phyloP scores from a whole-genome alignment of 2,797 vertebrate species.

The Bradypus variegatus region DNA sequence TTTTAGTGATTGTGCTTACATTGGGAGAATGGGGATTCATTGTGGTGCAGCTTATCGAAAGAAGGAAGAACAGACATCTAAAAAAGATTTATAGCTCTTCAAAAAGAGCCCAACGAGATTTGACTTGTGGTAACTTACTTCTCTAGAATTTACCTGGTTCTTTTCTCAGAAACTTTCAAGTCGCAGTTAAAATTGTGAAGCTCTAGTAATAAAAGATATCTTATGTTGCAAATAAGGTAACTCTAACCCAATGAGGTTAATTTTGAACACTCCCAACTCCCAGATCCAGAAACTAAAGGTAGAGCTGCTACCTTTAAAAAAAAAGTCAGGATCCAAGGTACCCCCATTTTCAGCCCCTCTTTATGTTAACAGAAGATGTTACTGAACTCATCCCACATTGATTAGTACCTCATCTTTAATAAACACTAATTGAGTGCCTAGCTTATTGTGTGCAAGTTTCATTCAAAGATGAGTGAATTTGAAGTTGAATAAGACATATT shows the following conservation, averaged over 20 bases:
- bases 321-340: background rate
- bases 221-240: background rate
- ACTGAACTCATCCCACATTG: background rate
- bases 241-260: background rate
- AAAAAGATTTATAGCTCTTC: background rate
- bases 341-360: background rate
- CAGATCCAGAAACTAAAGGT: background rate
- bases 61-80: background rate
- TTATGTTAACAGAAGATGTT: background rate
- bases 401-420: slow-evolving; percentile 17
- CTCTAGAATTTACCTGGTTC: background rate
- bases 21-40: background rate
- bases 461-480: background rate
- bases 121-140: background rate
- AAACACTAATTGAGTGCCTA: slow-evolving; percentile 3
- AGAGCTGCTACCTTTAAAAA: too few species aligned
- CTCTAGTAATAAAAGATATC: background rate
- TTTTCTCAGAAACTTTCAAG: slow-evolving; percentile 16
- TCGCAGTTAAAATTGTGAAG: background rate
- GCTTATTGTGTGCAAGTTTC: background rate
- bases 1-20: background rate
- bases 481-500: background rate
- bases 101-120: background rate
- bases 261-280: background rate
- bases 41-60: background rate